Conservation (phyloP, 64 coral and sea anemone species). For the Hydrozoanthus tunicans region DNA sequence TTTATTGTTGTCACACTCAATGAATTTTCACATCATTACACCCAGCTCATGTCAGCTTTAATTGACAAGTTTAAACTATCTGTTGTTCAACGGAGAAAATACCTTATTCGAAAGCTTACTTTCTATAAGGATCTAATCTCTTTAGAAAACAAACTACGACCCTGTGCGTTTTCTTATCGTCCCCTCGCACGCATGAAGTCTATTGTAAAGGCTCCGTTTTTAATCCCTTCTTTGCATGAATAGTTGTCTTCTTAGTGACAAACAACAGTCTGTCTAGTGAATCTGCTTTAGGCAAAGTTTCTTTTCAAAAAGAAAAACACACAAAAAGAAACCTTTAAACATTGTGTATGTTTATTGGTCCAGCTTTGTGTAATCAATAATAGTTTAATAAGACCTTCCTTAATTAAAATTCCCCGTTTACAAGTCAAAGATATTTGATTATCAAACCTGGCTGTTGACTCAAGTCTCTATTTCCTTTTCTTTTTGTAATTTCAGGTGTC, state of each 20-base stretch:
- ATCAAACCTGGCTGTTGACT: conserved; percentile 82
- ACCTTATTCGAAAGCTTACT: conserved; percentile 59
- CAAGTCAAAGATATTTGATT: conserved; percentile 96
- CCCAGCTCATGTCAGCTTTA: conserved; percentile 72
- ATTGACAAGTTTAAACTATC: conserved; percentile 95
- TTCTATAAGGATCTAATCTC: conserved; percentile 46
- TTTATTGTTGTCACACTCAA: conserved; percentile 78
- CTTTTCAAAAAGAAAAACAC: background rate
- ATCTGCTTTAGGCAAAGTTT: conserved; percentile 41
- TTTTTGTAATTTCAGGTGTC: conserved; percentile 91
- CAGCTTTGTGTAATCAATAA: conserved; percentile 99
- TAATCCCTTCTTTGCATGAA: background rate
- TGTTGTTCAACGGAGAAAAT: conserved; percentile 84
- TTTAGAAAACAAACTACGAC: conserved; percentile 63
- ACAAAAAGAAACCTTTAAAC: conserved; percentile 77
- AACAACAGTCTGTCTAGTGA: conserved; percentile 30
- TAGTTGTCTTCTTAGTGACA: conserved; percentile 1
- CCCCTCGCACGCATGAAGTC: conserved; percentile 11
- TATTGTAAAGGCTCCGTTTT: conserved; percentile 16
- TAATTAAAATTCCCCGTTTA: conserved; percentile 99
- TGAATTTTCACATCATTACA: conserved; percentile 92
- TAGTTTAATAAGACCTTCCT: conserved; percentile 99
- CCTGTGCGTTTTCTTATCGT: conserved; percentile 34
- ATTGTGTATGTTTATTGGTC: conserved; percentile 74
- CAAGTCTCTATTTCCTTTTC: conserved; percentile 69